phyloP scores from a whole-genome alignment of 1,140 invertebrate species.

The Trypoxylus dichotomus region DNA sequence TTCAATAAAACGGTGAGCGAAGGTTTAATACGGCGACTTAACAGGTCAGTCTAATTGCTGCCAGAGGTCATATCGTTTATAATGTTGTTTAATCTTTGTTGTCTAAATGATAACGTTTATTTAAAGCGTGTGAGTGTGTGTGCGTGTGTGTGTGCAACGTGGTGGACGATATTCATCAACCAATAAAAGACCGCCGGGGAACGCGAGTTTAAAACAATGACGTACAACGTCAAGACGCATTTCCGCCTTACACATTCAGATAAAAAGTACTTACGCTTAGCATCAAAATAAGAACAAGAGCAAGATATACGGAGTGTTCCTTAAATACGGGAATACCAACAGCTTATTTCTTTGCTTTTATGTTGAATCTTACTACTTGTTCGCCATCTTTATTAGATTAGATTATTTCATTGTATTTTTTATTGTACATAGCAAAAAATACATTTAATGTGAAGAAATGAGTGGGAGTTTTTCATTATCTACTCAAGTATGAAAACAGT shows the following conservation, averaged over 20 bases:
- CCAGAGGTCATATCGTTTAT: slow-evolving; percentile 18
- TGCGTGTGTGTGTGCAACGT: neutral
- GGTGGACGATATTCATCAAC: neutral
- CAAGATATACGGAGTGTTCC: too few species aligned
- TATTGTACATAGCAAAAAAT: too few species aligned
- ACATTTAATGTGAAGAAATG: too few species aligned
- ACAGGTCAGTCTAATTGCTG: slow-evolving; percentile 20
- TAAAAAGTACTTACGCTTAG: too few species aligned
- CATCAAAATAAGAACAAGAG: too few species aligned
- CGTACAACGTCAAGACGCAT: neutral
- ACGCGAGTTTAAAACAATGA: neutral
- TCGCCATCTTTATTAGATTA: too few species aligned
- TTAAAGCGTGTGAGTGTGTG: neutral
- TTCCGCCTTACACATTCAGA: neutral
- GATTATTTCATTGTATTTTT: too few species aligned
- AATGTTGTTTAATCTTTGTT: slow-evolving; percentile 21
- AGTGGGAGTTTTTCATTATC: too few species aligned
- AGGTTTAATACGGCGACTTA: slow-evolving; percentile 7
- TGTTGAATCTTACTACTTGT: too few species aligned
- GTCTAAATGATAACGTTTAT: slow-evolving; percentile 17
- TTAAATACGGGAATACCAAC: too few species aligned
- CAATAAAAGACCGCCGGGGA: neutral
- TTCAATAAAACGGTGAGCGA: slow-evolving; percentile 23
- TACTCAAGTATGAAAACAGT: too few species aligned
- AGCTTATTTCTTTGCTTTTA: too few species aligned